phyloP scores from a whole-genome alignment of 2,888 invertebrate species.

The Pollenia amentaria region DNA sequence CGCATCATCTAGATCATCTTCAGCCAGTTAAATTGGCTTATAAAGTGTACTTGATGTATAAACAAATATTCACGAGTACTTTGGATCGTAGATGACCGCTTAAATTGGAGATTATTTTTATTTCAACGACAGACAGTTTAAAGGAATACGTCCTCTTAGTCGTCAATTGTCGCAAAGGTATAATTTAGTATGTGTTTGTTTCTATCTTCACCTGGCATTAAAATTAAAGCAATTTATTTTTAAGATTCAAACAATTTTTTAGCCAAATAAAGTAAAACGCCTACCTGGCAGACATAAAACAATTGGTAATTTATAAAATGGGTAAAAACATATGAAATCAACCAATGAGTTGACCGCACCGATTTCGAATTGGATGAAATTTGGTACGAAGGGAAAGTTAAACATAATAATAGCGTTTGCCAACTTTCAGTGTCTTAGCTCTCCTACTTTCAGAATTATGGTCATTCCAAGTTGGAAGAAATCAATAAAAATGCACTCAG shows the following conservation, averaged over 20 bases:
- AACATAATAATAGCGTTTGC: too few relatives aligned
- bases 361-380: too few relatives aligned
- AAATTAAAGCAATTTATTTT: neutral
- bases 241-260: constrained; percentile 11
- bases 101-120: neutral
- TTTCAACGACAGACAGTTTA: neutral
- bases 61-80: neutral
- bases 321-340: too few relatives aligned
- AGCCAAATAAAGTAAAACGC: constrained; percentile 14
- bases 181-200: constrained; percentile 47
- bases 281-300: constrained; percentile 33
- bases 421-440: too few relatives aligned
- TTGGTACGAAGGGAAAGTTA: too few relatives aligned
- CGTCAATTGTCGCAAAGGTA: constrained; percentile 58
- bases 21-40: constrained; percentile 60
- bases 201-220: neutral
- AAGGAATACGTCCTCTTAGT: constrained; percentile 36
- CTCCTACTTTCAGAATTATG: too few relatives aligned
- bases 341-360: too few relatives aligned
- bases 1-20: constrained; percentile 54
- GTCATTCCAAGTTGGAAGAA: too few relatives aligned
- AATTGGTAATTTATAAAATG: constrained; percentile 1
- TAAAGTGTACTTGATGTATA: constrained; percentile 21
- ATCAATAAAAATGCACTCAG: too few relatives aligned
- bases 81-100: neutral